phyloP scores from a whole-genome alignment of 2,797 vertebrate species.

The Cephalopachus bancanus region DNA sequence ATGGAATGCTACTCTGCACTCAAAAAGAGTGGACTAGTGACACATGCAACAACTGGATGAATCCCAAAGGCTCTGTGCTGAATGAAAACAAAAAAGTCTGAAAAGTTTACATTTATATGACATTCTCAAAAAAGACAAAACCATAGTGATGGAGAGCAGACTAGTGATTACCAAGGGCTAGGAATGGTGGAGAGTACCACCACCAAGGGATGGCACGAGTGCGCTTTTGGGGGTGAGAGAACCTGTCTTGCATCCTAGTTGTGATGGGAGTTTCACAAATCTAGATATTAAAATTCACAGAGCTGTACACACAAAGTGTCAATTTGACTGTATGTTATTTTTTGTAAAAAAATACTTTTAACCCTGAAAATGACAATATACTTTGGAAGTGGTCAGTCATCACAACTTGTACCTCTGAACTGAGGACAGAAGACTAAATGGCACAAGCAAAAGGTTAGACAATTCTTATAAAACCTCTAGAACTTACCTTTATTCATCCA shows the following conservation, averaged over 20 bases:
- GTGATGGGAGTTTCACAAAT: neutral
- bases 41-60: neutral
- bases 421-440: neutral
- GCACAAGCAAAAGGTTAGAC: neutral
- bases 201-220: neutral
- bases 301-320: neutral
- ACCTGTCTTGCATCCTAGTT: neutral
- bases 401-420: neutral
- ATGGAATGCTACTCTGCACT: neutral
- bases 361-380: neutral
- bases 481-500: neutral
- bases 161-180: neutral
- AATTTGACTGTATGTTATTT: neutral
- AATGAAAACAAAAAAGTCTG: neutral
- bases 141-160: neutral
- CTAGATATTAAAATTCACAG: neutral
- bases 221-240: neutral
- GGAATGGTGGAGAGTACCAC: rapidly evolving
- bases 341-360: neutral
- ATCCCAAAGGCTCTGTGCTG: neutral
- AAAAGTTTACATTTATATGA: neutral
- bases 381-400: neutral
- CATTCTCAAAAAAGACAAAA: neutral
- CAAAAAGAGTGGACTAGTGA: neutral
- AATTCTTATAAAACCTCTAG: neutral